Conservation (phyloP, 2,113 vertebrate species). For the Capreolus pygargus region DNA sequence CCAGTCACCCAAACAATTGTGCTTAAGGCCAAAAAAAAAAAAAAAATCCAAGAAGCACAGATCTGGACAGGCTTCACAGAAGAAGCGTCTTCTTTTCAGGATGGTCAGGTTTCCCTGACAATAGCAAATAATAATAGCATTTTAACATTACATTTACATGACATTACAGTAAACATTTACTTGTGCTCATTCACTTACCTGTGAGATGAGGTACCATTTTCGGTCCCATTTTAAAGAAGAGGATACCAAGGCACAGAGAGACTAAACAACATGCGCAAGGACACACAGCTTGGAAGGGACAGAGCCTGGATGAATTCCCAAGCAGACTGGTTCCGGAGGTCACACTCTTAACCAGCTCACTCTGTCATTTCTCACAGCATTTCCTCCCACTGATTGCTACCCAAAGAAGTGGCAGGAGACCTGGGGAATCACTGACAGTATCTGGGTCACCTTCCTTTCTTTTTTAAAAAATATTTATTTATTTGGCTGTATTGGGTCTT, state of each 20-base stretch:
- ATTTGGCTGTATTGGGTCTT: background rate
- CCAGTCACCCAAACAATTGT: background rate
- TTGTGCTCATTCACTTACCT: background rate
- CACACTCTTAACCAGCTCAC: too few relatives aligned
- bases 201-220: background rate
- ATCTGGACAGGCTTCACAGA: background rate
- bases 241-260: background rate
- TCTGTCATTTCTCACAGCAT: background rate
- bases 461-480: background rate
- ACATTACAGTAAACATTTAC: background rate
- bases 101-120: background rate
- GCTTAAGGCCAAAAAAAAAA: background rate
- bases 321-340: background rate
- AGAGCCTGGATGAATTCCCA: background rate
- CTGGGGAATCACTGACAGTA: background rate
- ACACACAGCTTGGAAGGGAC: background rate
- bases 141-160: too few relatives aligned
- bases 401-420: background rate
- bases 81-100: background rate
- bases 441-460: background rate
- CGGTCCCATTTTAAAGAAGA: background rate
- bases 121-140: background rate
- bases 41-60: background rate
- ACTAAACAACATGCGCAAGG: background rate
- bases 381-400: background rate